Evolutionary conservation across 2,888 invertebrate species (phyloP).

Genomic region (Agonopterix alstromeriana): DNA sequence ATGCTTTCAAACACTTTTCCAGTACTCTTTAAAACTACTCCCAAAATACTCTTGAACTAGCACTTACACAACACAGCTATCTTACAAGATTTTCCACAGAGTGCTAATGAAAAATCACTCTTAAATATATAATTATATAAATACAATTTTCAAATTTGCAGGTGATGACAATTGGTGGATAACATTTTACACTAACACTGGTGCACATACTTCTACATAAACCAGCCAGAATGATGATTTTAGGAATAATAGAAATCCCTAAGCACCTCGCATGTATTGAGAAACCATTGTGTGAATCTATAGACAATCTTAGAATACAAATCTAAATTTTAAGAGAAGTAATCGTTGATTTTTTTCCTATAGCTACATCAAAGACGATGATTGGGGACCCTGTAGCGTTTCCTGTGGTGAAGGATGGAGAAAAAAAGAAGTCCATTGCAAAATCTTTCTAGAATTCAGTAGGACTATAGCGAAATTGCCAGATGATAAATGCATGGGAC

Average conservation of each 20-base stretch:
- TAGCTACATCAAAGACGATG: conserved; percentile 90
- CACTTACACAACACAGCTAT: conserved; percentile 49
- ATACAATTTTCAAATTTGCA: conserved; percentile 31
- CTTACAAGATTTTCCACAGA: conserved; percentile 32
- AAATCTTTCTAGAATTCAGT: conserved; percentile 95
- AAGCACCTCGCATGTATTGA: conserved; percentile 58
- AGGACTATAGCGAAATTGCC: conserved; percentile 91
- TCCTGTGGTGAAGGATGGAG: conserved; percentile 93
- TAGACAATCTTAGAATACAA: not conserved
- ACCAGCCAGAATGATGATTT: conserved; percentile 63
- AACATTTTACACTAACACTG: conserved; percentile 45
- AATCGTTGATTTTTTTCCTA: conserved; percentile 7
- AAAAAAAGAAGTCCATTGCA: conserved; percentile 93
- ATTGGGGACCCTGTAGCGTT: conserved; percentile 95
- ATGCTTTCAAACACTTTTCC: conserved; percentile 24
- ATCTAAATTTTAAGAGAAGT: not conserved
- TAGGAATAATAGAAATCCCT: conserved; percentile 44
- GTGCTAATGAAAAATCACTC: conserved; percentile 16
- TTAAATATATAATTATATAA: conserved; percentile 16
- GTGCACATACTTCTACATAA: conserved; percentile 75
- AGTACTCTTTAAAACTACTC: conserved; percentile 34
- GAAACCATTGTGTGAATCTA: conserved; percentile 37
- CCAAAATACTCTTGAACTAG: conserved; percentile 36
- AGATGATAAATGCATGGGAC: conserved; percentile 91
- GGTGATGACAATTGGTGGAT: conserved; percentile 33